Percentiles rank a stretch among this genome's conserved stretches.
Conservation (phyloP, 2,113 vertebrate species). For the Bos taurus region DNA sequence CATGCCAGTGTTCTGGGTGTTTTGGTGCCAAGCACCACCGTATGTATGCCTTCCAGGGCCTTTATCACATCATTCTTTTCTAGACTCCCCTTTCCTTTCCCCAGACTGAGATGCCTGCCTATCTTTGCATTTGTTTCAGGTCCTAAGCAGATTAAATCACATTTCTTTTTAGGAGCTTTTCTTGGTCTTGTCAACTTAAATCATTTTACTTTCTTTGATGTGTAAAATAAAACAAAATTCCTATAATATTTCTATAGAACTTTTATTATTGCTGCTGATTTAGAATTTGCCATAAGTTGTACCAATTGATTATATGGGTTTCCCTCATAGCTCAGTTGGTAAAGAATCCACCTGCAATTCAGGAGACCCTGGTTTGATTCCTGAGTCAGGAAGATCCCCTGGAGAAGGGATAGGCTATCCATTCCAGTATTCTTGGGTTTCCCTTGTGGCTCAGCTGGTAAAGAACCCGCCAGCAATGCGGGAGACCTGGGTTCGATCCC, state of each 20-base stretch:
- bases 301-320: neutral
- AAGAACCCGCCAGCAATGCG: accelerated
- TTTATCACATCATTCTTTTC: neutral
- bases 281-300: neutral
- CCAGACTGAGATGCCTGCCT: neutral
- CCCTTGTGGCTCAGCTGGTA: neutral
- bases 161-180: neutral
- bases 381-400: neutral
- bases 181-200: neutral
- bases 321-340: neutral
- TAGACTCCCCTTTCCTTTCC: too few species aligned
- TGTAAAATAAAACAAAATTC: neutral
- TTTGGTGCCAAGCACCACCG: neutral
- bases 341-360: neutral
- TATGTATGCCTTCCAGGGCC: neutral
- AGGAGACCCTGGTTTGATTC: neutral
- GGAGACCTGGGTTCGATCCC: neutral
- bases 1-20: neutral
- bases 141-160: neutral
- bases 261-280: neutral
- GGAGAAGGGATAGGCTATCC: neutral
- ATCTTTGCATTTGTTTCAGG: neutral
- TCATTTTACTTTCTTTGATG: neutral
- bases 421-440: neutral
- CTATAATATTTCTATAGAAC: neutral